phyloP scores from a whole-genome alignment of 2,113 vertebrate species.

The Myiagra hebetior region DNA sequence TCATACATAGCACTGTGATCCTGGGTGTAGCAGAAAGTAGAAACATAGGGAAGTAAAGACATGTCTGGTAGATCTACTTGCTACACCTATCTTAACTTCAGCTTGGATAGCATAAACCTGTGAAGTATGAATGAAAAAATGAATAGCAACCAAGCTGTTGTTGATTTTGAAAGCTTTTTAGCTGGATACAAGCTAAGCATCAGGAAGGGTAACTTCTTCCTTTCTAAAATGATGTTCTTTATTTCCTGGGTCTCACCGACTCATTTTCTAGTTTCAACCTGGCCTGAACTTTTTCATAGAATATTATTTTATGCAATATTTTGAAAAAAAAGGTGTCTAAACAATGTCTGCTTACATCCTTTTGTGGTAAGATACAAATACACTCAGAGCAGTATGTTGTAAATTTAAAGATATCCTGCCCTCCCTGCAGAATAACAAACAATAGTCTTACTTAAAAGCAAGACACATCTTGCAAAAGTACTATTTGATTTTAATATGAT shows the following conservation, averaged over 20 bases:
- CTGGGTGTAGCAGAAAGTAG: neutral
- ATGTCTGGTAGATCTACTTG: neutral
- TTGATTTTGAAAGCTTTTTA: neutral
- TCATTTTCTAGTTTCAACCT: neutral
- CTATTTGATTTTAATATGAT: neutral
- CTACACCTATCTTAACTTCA: neutral
- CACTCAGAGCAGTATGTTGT: neutral
- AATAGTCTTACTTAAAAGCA: neutral
- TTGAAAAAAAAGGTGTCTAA: neutral
- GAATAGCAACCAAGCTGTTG: neutral
- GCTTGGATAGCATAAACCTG: neutral
- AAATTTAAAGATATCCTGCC: neutral
- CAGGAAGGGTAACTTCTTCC: neutral
- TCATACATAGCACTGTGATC: accelerated
- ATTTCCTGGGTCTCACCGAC: neutral
- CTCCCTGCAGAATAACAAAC: neutral
- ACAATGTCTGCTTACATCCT: neutral
- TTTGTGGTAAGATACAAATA: neutral
- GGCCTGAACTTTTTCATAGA: neutral
- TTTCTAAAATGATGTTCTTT: neutral
- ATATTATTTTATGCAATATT: neutral
- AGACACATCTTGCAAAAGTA: neutral
- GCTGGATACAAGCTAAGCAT: neutral
- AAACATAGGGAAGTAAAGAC: neutral
- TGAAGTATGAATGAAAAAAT: neutral